A percentile compares a stretch with the other conserved stretches of the same genome.
Evolutionary conservation across 2,113 vertebrate genomes (phyloP).

Genomic region (Entomyzon cyanotis): DNA sequence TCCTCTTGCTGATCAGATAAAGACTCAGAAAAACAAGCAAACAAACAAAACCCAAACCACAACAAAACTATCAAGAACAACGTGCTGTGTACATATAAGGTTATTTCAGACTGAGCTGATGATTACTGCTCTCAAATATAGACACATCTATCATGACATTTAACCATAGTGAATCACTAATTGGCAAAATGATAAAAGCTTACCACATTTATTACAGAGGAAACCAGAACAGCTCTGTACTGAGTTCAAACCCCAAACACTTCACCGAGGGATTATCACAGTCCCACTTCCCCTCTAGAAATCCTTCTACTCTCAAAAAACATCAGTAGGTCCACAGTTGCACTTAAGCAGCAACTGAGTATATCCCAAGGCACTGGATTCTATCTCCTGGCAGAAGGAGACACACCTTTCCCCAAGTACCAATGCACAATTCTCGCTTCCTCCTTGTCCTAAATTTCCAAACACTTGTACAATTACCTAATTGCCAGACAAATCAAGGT

Average conservation of each 20-base stretch:
- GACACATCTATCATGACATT: not conserved
- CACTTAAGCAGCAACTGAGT: rapidly evolving
- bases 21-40: not conserved
- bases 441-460: not conserved
- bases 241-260: not conserved
- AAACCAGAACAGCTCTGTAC: not conserved
- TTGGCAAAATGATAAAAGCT: not conserved
- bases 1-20: not conserved
- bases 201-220: not conserved
- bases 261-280: not conserved
- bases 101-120: not conserved
- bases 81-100: not conserved
- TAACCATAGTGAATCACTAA: not conserved
- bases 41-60: not conserved
- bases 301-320: not conserved
- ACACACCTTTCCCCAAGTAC: not conserved
- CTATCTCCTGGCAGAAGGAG: not conserved
- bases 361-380: not conserved
- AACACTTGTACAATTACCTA: not conserved
- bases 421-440: not conserved
- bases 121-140: not conserved
- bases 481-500: not conserved
- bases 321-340: not conserved
- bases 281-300: not conserved
- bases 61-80: not conserved